Evolutionary conservation across 35 echinoderm and acorn worm species (phyloP).

Genomic region (Patiria miniata): DNA sequence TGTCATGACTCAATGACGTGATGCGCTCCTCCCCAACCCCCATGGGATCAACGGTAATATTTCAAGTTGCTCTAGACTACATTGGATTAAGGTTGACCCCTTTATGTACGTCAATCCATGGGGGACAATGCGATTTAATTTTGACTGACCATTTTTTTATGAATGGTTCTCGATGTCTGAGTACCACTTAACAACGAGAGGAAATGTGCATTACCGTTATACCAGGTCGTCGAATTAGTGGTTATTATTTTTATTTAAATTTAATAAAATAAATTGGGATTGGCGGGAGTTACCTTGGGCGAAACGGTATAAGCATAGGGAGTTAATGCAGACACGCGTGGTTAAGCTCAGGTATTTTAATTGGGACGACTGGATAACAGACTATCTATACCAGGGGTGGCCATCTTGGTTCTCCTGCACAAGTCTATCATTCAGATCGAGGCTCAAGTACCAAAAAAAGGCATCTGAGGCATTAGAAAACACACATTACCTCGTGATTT

Average conservation of each 20-base stretch:
- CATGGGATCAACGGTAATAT: neutral
- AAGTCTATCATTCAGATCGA: no score
- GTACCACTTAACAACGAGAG: neutral
- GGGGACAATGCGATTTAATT: neutral
- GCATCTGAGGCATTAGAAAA: no score
- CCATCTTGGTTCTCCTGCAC: no score
- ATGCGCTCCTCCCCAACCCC: neutral
- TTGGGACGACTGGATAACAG: no score
- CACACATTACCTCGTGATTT: no score
- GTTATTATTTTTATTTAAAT: neutral
- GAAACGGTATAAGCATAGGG: no score
- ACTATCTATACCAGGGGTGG: no score
- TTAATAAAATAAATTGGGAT: neutral
- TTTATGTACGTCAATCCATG: neutral
- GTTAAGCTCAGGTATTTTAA: no score
- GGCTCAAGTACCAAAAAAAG: no score
- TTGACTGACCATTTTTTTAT: neutral
- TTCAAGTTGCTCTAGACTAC: neutral
- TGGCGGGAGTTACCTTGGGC: no score
- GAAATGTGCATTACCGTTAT: neutral
- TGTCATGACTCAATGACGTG: neutral
- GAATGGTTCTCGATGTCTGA: neutral
- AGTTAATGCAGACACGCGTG: no score
- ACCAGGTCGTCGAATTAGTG: neutral
- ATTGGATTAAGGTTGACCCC: neutral